Conservation (phyloP, 2,888 invertebrate genomes). For the Nycteola revayana region DNA sequence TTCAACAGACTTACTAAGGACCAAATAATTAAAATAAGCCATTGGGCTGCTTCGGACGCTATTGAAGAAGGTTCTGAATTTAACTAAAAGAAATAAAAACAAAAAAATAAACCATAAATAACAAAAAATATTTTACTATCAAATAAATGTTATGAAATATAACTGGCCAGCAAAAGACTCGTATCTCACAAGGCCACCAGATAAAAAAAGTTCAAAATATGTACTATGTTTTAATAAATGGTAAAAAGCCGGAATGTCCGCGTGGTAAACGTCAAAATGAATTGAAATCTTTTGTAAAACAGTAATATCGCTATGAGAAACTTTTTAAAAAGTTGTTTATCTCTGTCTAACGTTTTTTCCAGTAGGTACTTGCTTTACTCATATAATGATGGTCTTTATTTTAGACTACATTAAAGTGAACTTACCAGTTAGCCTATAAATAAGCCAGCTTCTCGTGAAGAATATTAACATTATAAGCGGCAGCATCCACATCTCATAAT, state of each 20-base stretch:
- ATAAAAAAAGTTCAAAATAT: too few relatives aligned
- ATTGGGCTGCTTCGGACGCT: conserved; percentile 47
- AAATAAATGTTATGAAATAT: too few relatives aligned
- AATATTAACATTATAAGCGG: conserved; percentile 91
- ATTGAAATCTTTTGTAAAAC: too few relatives aligned
- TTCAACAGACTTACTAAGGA: conserved; percentile 55
- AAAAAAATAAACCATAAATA: conserved; percentile 16
- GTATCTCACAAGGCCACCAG: too few relatives aligned
- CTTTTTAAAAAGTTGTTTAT: too few relatives aligned
- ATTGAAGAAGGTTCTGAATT: conserved; percentile 46
- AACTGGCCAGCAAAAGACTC: too few relatives aligned
- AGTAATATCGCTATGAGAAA: neutral
- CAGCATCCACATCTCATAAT: conserved; percentile 97
- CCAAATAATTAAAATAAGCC: conserved; percentile 47
- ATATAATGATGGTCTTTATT: too few relatives aligned
- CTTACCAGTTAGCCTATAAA: conserved; percentile 73
- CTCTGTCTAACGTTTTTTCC: too few relatives aligned
- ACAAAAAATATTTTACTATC: conserved; percentile 2
- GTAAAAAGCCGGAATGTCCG: too few relatives aligned
- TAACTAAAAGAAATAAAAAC: conserved; percentile 48
- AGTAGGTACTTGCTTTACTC: too few relatives aligned
- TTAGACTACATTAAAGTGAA: conserved; percentile 3
- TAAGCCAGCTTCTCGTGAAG: conserved; percentile 84
- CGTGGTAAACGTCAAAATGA: too few relatives aligned
- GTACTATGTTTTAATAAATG: too few relatives aligned